A percentile compares a stretch with the other conserved stretches of the same genome.
phyloP scores from a whole-genome alignment of 2,797 vertebrate species.

The Tangara arthus region DNA sequence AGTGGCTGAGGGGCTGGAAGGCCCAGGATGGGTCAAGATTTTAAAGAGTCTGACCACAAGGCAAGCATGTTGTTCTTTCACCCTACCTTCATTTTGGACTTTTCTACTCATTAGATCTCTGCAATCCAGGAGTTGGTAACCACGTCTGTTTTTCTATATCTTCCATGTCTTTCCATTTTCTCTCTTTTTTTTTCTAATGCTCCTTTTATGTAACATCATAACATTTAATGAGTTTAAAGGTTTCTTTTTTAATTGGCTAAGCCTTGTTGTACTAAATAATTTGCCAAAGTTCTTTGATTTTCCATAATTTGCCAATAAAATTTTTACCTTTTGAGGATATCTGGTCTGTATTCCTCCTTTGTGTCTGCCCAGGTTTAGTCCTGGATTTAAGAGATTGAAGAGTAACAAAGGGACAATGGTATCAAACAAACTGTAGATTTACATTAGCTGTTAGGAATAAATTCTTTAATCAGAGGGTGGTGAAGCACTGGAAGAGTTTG shows the following conservation, averaged over 20 bases:
- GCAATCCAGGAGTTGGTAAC: neutral
- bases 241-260: neutral
- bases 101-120: fast-evolving
- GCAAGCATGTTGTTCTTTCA: neutral
- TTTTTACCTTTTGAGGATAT: neutral
- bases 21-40: neutral
- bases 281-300: neutral
- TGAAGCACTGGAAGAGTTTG: fast-evolving
- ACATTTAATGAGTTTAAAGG: fast-evolving
- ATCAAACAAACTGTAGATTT: neutral
- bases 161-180: neutral
- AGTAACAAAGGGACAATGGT: neutral
- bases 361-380: fast-evolving
- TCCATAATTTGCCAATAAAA: neutral
- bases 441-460: neutral
- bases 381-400: fast-evolving
- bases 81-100: neutral
- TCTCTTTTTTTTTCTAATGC: neutral
- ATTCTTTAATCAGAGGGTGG: neutral
- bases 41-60: too few species aligned
- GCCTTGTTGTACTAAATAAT: neutral
- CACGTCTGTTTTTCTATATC: neutral
- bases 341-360: neutral
- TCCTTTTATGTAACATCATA: neutral
- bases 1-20: neutral